A percentile compares a stretch with the other conserved stretches of the same genome.
Conservation (phyloP, 23 tunicate species). For the Halocynthia roretzi region DNA sequence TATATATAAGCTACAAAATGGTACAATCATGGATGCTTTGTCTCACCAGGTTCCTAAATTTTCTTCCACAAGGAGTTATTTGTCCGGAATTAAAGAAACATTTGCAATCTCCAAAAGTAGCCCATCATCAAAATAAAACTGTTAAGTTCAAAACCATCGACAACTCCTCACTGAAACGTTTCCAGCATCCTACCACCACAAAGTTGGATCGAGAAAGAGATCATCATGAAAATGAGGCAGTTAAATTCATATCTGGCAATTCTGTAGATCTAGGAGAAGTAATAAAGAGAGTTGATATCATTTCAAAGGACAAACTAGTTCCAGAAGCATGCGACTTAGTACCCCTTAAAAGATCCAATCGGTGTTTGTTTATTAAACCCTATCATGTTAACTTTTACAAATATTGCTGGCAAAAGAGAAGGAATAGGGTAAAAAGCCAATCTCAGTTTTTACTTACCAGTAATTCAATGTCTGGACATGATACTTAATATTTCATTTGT, state of each 20-base stretch:
- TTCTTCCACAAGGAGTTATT: too few species aligned
- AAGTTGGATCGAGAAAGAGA: not conserved
- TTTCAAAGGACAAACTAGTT: not conserved
- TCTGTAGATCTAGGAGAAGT: not conserved
- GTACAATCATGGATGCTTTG: too few species aligned
- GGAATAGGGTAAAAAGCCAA: not conserved
- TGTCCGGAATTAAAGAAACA: too few species aligned
- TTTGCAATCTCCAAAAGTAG: too few species aligned
- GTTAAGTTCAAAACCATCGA: too few species aligned
- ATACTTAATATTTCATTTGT: too few species aligned
- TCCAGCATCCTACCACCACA: not conserved
- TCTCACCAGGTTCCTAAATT: too few species aligned
- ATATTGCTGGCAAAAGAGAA: slow-evolving; percentile 11
- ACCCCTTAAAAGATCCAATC: not conserved
- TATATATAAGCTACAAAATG: too few species aligned
- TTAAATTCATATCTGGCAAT: not conserved
- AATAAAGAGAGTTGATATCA: not conserved
- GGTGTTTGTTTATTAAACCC: not conserved
- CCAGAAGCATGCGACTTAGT: not conserved
- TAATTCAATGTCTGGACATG: not conserved
- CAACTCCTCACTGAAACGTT: too few species aligned
- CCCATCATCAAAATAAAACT: too few species aligned
- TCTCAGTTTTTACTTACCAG: not conserved
- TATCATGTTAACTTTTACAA: slow-evolving; percentile 7
- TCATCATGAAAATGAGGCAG: not conserved